Conservation (phyloP, 2,888 invertebrate genomes). For the Nomada hirtipes region DNA sequence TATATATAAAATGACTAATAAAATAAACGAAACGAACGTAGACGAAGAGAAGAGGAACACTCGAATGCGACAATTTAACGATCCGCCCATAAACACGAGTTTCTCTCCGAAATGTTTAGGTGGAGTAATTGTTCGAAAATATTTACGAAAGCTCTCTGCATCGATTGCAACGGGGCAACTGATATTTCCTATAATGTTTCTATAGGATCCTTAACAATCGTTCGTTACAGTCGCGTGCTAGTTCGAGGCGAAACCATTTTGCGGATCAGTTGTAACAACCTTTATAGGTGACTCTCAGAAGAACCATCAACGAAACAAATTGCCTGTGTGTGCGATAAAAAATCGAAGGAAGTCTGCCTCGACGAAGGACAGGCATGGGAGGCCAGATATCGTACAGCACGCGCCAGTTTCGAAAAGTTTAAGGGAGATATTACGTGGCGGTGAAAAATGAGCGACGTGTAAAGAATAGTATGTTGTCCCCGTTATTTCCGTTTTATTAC, state of each 20-base stretch:
- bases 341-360: slow-evolving; percentile 38
- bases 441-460: slow-evolving; percentile 59
- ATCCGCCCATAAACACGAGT: no score
- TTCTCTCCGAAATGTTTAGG: no score
- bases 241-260: slow-evolving; percentile 50
- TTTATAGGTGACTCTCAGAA: slow-evolving; percentile 68
- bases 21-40: not conserved
- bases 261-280: slow-evolving; percentile 59
- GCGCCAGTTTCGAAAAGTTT: slow-evolving; percentile 64
- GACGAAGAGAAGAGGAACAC: not conserved
- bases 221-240: slow-evolving; percentile 33
- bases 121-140: not conserved
- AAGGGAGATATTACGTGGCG: slow-evolving; percentile 61
- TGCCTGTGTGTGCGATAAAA: slow-evolving; percentile 59
- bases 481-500: slow-evolving; percentile 25
- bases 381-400: slow-evolving; percentile 27
- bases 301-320: slow-evolving; percentile 70
- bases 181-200: slow-evolving; percentile 19
- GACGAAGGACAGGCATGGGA: slow-evolving; percentile 12
- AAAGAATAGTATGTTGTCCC: slow-evolving; percentile 26
- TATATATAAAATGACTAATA: no score
- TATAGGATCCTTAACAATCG: slow-evolving; percentile 33
- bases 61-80: not conserved
- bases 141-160: slow-evolving; percentile 16
- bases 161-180: not conserved